Percentiles rank a stretch among this genome's conserved stretches.
Conservation (phyloP, 2,888 invertebrate genomes). For the Teleogryllus oceanicus region DNA sequence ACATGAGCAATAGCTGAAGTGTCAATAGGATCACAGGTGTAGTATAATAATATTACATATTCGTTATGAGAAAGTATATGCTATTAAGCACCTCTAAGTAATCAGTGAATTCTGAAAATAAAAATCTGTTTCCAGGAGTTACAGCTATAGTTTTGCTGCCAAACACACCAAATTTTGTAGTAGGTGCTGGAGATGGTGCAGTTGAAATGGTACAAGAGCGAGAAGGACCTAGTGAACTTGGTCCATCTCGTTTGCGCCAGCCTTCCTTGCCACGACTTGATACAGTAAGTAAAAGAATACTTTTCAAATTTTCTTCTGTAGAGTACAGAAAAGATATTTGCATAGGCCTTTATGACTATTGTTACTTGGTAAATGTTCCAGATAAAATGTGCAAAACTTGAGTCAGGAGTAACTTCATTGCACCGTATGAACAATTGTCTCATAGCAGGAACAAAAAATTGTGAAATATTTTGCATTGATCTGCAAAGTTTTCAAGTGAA, state of each 20-base stretch:
- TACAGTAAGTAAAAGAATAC: neutral
- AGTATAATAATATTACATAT: no score
- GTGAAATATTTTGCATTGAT: slow-evolving; percentile 78
- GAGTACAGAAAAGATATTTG: neutral
- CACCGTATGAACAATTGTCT: slow-evolving; percentile 59
- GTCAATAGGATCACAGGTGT: no score
- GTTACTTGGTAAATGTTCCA: slow-evolving; percentile 43
- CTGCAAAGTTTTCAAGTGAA: slow-evolving; percentile 63
- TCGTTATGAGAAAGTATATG: no score
- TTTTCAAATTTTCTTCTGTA: neutral
- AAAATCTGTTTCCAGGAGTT: slow-evolving; percentile 55
- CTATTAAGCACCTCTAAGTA: neutral
- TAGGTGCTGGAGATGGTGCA: slow-evolving; percentile 83
- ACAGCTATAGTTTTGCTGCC: slow-evolving; percentile 61
- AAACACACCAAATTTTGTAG: slow-evolving; percentile 58
- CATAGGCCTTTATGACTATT: neutral
- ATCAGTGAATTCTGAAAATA: neutral
- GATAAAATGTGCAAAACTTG: slow-evolving; percentile 57
- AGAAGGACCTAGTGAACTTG: slow-evolving; percentile 20
- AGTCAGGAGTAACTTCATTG: slow-evolving; percentile 71
- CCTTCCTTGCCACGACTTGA: slow-evolving; percentile 29
- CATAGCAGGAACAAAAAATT: slow-evolving; percentile 70
- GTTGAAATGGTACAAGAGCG: slow-evolving; percentile 68
- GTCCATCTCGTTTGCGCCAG: slow-evolving; percentile 24
- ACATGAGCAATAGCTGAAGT: no score